These are phyloP conservation scores for Drymodes brunneopygia DNA, from an alignment of 2,113 vertebrate genomes.

Conservation along the genomic window DNA sequence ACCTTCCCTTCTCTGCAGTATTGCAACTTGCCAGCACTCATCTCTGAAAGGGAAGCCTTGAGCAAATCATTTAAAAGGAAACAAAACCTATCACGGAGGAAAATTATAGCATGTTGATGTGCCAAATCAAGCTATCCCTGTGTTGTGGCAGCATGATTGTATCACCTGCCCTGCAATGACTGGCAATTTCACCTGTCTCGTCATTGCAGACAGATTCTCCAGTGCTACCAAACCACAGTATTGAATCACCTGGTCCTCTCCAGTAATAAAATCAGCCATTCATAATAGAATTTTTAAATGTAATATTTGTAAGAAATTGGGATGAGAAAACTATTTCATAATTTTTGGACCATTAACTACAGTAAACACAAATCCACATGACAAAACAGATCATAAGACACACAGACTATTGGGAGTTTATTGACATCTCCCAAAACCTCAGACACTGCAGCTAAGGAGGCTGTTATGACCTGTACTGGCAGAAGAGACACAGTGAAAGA, in stretches of 20 bases:
- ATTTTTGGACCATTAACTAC: background rate
- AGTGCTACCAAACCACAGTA: background rate
- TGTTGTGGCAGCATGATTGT: background rate
- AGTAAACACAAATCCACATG: background rate
- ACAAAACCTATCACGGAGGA: background rate
- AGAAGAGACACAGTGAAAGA: background rate
- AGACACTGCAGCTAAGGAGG: background rate
- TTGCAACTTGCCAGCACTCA: background rate
- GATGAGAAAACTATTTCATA: background rate
- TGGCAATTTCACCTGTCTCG: background rate
- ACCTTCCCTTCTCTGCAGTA: conserved; percentile 24
- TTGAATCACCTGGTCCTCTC: background rate
- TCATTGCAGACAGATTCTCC: background rate
- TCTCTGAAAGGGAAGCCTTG: conserved; percentile 10
- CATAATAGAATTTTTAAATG: background rate
- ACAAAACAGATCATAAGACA: background rate
- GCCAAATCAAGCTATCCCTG: background rate
- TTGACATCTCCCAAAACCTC: background rate
- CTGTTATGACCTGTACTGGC: background rate
- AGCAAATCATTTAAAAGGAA: background rate
- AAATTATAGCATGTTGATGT: background rate
- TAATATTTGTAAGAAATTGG: background rate
- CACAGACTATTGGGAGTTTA: background rate
- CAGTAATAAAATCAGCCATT: background rate
- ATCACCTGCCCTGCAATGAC: background rate